Conservation (phyloP, 1,140 invertebrate genomes). For the Drosophila varians region DNA sequence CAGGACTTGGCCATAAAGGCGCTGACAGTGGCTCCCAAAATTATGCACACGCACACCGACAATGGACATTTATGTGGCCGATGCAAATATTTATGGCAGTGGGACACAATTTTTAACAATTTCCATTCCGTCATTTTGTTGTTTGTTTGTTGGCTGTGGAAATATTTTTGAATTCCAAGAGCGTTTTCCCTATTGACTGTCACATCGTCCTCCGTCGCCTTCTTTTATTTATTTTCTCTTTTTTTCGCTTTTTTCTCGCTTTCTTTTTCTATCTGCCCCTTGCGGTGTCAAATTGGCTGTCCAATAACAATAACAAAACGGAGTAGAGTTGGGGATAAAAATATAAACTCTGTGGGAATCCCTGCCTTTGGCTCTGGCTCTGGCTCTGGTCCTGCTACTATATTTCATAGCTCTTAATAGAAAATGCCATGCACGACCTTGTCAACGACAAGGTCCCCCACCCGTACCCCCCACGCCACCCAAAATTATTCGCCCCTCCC, state of each 20-base stretch:
- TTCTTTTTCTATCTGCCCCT: background rate
- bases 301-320: conserved; percentile 62
- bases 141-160: background rate
- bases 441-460: background rate
- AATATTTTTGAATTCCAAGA: conserved; percentile 56
- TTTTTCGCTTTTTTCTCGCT: too few species aligned
- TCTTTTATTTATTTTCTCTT: conserved; percentile 7
- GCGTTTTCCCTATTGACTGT: conserved; percentile 41
- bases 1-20: conserved; percentile 9
- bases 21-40: conserved; percentile 22
- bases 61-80: conserved; percentile 10
- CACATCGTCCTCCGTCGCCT: background rate
- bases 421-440: conserved; percentile 73
- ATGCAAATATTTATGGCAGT: conserved; percentile 45
- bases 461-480: background rate
- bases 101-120: conserved; percentile 39
- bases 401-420: conserved; percentile 68
- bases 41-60: conserved; percentile 36
- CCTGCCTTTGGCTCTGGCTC: background rate
- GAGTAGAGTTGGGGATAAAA: conserved; percentile 13
- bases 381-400: too few species aligned
- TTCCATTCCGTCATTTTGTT: conserved; percentile 11
- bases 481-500: background rate
- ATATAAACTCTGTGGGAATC: conserved; percentile 44
- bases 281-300: conserved; percentile 52